Percentiles rank a stretch among this genome's conserved stretches.
phyloP scores from a whole-genome alignment of 92 coral and sea anemone genomes.

The Umimayanthus kanabou region DNA sequence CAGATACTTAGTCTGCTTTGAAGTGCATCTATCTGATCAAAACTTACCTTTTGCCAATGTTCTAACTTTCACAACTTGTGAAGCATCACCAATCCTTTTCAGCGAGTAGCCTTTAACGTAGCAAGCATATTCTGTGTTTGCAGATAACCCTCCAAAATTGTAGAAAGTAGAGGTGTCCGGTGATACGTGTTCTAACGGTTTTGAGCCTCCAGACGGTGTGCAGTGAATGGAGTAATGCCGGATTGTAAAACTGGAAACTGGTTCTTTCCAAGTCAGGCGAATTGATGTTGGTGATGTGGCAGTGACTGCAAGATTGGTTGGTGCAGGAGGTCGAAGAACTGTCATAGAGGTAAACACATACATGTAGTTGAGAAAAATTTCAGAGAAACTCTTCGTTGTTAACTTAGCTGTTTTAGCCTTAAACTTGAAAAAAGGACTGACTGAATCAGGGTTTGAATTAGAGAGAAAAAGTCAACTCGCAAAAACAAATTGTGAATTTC shows the following conservation, averaged over 20 bases:
- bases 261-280: conserved; percentile 65
- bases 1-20: no score
- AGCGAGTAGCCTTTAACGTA: conserved; percentile 48
- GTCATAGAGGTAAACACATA: background rate
- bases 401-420: no score
- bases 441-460: no score
- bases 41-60: conserved; percentile 70
- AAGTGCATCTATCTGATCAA: background rate
- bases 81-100: conserved; percentile 33
- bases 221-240: background rate
- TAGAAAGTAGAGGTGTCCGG: conserved; percentile 15
- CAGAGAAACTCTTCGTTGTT: no score
- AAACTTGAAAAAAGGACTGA: no score
- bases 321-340: conserved; percentile 62
- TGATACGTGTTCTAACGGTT: background rate
- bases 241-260: conserved; percentile 38
- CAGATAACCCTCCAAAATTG: conserved; percentile 35
- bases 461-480: no score
- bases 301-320: conserved; percentile 54
- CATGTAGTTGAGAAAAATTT: background rate
- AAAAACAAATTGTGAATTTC: no score
- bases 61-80: conserved; percentile 43
- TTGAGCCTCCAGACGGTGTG: background rate
- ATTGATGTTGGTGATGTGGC: conserved; percentile 60
- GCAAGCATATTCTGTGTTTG: conserved; percentile 68